These are phyloP conservation scores for Lucilia cuprina DNA, from an alignment of 1,140 invertebrate species.

Conservation along the genomic window DNA sequence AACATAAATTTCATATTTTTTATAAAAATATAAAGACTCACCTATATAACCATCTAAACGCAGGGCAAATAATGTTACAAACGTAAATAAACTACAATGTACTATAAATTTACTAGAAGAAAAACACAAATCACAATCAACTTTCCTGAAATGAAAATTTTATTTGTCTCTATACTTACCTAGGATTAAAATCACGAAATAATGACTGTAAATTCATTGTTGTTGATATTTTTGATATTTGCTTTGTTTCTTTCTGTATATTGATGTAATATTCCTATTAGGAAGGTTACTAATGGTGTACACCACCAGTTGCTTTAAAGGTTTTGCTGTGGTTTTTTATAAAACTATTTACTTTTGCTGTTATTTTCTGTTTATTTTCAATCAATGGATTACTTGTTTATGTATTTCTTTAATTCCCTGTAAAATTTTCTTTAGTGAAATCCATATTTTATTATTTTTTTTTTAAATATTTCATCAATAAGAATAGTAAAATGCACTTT, in stretches of 20 bases:
- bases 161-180: constrained; percentile 65
- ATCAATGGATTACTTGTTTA: background rate
- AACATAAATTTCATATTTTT: background rate
- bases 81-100: constrained; percentile 88
- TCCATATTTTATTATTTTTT: background rate
- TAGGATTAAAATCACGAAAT: constrained; percentile 92
- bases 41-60: constrained; percentile 83
- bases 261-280: background rate
- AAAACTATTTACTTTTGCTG: background rate
- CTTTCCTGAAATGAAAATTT: background rate
- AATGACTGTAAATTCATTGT: constrained; percentile 87
- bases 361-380: background rate
- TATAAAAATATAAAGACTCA: constrained; percentile 20
- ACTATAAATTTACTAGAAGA: constrained; percentile 93
- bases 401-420: background rate
- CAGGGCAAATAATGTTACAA: constrained; percentile 88
- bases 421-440: background rate
- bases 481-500: background rate
- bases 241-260: background rate
- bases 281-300: background rate
- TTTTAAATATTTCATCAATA: background rate
- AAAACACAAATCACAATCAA: background rate
- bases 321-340: background rate
- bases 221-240: background rate
- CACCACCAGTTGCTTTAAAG: constrained; percentile 2